A percentile compares a stretch with the other conserved stretches of the same genome.
phyloP scores from a whole-genome alignment of 2,888 invertebrate species.

The Atrina japonica region DNA sequence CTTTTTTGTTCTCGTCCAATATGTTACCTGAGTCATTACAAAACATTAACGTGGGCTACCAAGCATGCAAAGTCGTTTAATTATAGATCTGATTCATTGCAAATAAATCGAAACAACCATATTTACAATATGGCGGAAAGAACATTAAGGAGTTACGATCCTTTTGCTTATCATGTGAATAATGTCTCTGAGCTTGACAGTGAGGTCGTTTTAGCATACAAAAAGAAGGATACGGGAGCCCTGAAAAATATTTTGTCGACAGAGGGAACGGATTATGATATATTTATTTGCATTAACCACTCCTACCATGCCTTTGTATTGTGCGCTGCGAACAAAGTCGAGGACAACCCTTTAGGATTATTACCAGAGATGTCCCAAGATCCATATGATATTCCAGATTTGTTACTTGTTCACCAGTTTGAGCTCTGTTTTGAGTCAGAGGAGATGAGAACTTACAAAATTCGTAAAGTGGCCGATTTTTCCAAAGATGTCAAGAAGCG shows the following conservation, averaged over 20 bases:
- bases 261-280: conserved; percentile 31
- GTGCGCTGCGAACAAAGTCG: conserved; percentile 15
- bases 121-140: conserved; percentile 28
- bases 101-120: too few relatives aligned
- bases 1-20: too few relatives aligned
- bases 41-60: too few relatives aligned
- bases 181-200: conserved; percentile 38
- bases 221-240: conserved; percentile 21
- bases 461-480: conserved; percentile 25
- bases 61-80: too few relatives aligned
- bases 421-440: conserved; percentile 46
- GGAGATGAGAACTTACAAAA: conserved; percentile 38
- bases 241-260: conserved; percentile 22
- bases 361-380: conserved; percentile 18
- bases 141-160: conserved; percentile 41
- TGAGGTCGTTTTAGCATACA: conserved; percentile 40
- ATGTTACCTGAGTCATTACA: too few relatives aligned
- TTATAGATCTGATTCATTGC: background rate
- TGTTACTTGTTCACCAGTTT: conserved; percentile 28
- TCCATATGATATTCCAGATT: conserved; percentile 36
- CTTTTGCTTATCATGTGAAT: conserved; percentile 44
- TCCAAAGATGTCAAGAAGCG: conserved; percentile 36
- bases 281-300: conserved; percentile 51
- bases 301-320: conserved; percentile 49
- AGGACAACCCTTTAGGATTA: background rate